Evolutionary conservation across 2,797 vertebrate genomes (phyloP), one percentile per base, ranked within the genome.

Genomic region (Helarctos malayanus): DNA sequence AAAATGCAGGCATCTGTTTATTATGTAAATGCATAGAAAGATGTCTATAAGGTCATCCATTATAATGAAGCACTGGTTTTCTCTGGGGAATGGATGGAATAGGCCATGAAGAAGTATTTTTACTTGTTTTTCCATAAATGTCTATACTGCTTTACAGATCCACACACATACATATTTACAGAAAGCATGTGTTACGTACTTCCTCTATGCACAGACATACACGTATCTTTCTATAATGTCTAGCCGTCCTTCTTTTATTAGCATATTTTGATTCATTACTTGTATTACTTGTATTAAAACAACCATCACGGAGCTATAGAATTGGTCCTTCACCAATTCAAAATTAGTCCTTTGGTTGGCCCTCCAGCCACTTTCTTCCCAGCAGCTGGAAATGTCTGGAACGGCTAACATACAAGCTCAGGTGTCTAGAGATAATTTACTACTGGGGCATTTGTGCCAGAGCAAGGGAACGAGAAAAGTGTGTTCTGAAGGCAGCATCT

Each of bases 101-200:
- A 13, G 45, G 13, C 7, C 38, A 2, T 14, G 2, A 73, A 32
- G 38, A 76, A 47, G 73, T 27, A 32, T 27, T 82, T 87, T 71
- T 32, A 59, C 45, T 80, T 69, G 23, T 57, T 96, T 94, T 85
- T 63, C 19, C 54, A 15, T 52, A 91, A 94, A 89, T 52, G 29
- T 57, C 56, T 82, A 15, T 2, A 4, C 41, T 81, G 54, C 52
- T 90, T 82, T 76, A 78, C 19, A 23, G 21, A 45, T 27, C 63
- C 29, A 27, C 32, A 11, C 27, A 54, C 3, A 54, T 3, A 80
- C 5, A 9, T 5, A 75, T 65, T 41, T 80, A 95, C 10, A 81
- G 29, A 11, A 57, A 57, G n/a, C 13, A 47, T 8, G 47, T 4
- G 12, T 75, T 71, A 80, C 14, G 25, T 52, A 61, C 9, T 45